Percentiles rank a stretch among this genome's conserved stretches.
Evolutionary conservation across 2,113 vertebrate genomes (phyloP).

Genomic region (Trochalopteron elliotii): DNA sequence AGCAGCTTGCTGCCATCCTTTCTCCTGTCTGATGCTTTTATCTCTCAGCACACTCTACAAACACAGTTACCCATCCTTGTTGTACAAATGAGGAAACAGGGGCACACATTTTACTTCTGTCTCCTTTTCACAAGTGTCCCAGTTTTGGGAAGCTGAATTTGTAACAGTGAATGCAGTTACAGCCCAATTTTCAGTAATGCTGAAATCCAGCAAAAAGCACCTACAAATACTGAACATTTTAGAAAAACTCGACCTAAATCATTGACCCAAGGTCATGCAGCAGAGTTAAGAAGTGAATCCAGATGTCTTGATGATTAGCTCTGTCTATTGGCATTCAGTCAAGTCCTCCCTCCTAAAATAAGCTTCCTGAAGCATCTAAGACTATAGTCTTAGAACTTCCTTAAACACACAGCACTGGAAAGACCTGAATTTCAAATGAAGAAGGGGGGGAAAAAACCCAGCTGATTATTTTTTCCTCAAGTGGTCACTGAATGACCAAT

Average conservation of each 20-base stretch:
- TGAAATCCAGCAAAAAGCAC: background rate
- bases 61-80: background rate
- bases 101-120: background rate
- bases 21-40: background rate
- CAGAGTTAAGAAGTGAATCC: slow-evolving; percentile 55
- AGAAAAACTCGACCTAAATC: slow-evolving; percentile 22
- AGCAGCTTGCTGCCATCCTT: background rate
- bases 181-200: background rate
- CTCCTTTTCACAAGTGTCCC: background rate
- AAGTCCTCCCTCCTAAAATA: slow-evolving; percentile 51
- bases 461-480: background rate
- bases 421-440: background rate
- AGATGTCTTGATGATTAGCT: slow-evolving; percentile 50
- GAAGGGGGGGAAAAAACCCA: rapidly evolving
- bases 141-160: background rate
- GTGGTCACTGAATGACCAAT: background rate
- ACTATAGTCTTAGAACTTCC: slow-evolving; percentile 5
- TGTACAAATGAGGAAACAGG: background rate
- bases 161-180: background rate
- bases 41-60: background rate
- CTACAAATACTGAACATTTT: background rate
- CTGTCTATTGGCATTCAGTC: slow-evolving; percentile 42
- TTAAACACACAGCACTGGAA: background rate
- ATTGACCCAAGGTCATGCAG: slow-evolving; percentile 18
- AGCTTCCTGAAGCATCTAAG: slow-evolving; percentile 52